phyloP scores from a whole-genome alignment of 2,113 vertebrate genomes.

The Passer montanus region DNA sequence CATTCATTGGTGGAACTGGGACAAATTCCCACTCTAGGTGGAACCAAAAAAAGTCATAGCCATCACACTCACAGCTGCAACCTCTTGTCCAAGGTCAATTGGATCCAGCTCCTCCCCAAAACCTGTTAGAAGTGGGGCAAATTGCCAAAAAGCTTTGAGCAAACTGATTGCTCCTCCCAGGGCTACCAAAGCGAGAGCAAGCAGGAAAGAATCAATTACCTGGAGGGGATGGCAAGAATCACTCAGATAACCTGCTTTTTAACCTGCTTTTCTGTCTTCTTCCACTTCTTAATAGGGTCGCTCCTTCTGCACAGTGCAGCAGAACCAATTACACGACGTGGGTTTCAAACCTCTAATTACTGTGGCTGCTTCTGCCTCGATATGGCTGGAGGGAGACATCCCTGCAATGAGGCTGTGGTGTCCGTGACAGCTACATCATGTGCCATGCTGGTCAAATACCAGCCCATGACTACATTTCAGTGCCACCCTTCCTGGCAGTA shows the following conservation, averaged over 20 bases:
- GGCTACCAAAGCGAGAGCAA: neutral
- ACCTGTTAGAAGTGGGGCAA: neutral
- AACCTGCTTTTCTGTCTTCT: neutral
- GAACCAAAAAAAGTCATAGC: neutral
- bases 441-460: neutral
- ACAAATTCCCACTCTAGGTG: neutral
- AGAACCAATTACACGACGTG: slow-evolving; percentile 6
- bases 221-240: neutral
- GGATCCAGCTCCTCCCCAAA: neutral
- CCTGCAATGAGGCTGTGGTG: neutral
- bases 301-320: neutral
- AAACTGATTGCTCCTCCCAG: neutral
- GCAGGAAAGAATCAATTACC: neutral
- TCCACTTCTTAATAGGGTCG: neutral
- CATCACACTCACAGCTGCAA: neutral
- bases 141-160: neutral
- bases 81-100: neutral
- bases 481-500: neutral
- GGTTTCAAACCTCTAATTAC: slow-evolving; percentile 13
- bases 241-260: neutral
- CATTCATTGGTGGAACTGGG: neutral
- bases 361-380: neutral
- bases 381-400: slow-evolving; percentile 11
- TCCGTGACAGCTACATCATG: neutral
- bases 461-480: neutral